Base-by-base conservation (phyloP, 2,888 invertebrate genomes). In the Pristionchus japonicus region DNA sequence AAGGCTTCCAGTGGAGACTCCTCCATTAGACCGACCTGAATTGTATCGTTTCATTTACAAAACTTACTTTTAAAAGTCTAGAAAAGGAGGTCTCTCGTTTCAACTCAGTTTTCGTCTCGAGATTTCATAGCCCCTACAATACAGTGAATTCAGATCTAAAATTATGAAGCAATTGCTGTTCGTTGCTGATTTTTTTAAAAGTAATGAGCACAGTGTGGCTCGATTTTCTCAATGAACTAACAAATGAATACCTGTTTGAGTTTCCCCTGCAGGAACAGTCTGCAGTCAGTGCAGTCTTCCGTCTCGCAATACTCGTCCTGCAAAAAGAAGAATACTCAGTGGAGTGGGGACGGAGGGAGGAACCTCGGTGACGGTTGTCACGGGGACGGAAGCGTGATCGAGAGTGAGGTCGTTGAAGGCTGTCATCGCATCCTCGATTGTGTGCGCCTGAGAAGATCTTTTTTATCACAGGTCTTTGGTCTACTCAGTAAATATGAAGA, bases 161-260 rank as follows among this genome's bases (percentile, higher is more conserved):
- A n/a, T n/a, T n/a, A n/a, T n/a, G n/a, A n/a, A n/a, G n/a, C n/a
- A n/a, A n/a, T n/a, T n/a, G n/a, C n/a, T n/a, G n/a, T n/a, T n/a
- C n/a, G n/a, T n/a, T n/a, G n/a, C n/a, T n/a, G n/a, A n/a, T n/a
- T n/a, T n/a, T n/a, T n/a, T n/a, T n/a, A n/a, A n/a, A n/a, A n/a
- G n/a, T n/a, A n/a, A n/a, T n/a, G n/a, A n/a, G n/a, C n/a, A n/a
- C n/a, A n/a, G n/a, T n/a, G n/a, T n/a, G n/a, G n/a, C n/a, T n/a
- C n/a, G n/a, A n/a, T n/a, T n/a, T n/a, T n/a, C n/a, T n/a, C n/a
- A n/a, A n/a, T n/a, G n/a, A n/a, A n/a, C n/a, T n/a, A n/a, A n/a
- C n/a, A n/a, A n/a, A n/a, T n/a, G n/a, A n/a, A n/a, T n/a, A 86
- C 86, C 70, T 86, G 37, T 49, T 70, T 67, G 31, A 86, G 37